These are phyloP conservation scores for Rhopilema esculentum DNA, from an alignment of 30 jellyfish, hydroid and myxozoan genomes.

Conservation along the genomic window DNA sequence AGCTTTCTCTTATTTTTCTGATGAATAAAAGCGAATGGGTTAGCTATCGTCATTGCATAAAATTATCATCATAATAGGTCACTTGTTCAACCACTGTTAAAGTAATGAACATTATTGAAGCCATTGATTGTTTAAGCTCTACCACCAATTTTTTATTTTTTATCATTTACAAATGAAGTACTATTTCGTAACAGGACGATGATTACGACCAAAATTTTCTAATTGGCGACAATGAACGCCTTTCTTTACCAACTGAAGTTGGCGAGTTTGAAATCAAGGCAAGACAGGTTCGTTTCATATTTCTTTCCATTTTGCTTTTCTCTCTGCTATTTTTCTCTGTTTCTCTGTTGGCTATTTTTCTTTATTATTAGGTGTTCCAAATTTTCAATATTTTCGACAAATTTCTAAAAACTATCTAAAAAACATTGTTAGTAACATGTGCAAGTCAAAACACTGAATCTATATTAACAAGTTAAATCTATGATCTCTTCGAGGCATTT, in stretches of 20 bases:
- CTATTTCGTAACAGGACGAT: slow-evolving; percentile 40
- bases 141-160: too few relatives aligned
- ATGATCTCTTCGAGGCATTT: too few relatives aligned
- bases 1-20: neutral
- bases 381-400: too few relatives aligned
- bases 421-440: too few relatives aligned
- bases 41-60: neutral
- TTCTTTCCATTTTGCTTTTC: neutral
- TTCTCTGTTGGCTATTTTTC: neutral
- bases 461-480: too few relatives aligned
- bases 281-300: slow-evolving; percentile 60
- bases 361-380: too few relatives aligned
- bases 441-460: too few relatives aligned
- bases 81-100: too few relatives aligned
- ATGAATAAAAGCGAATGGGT: neutral
- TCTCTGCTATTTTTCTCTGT: neutral
- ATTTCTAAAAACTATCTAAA: too few relatives aligned
- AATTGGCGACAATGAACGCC: slow-evolving; percentile 69
- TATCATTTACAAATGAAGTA: neutral
- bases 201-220: slow-evolving; percentile 21
- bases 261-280: slow-evolving; percentile 80
- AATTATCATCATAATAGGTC: too few relatives aligned
- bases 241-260: slow-evolving; percentile 53
- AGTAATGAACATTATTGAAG: too few relatives aligned
- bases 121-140: too few relatives aligned